A percentile compares a stretch with the other conserved stretches of the same genome.
These are phyloP conservation scores for Myodes glareolus DNA, from an alignment of 2,113 vertebrate genomes.

Conservation along the genomic window DNA sequence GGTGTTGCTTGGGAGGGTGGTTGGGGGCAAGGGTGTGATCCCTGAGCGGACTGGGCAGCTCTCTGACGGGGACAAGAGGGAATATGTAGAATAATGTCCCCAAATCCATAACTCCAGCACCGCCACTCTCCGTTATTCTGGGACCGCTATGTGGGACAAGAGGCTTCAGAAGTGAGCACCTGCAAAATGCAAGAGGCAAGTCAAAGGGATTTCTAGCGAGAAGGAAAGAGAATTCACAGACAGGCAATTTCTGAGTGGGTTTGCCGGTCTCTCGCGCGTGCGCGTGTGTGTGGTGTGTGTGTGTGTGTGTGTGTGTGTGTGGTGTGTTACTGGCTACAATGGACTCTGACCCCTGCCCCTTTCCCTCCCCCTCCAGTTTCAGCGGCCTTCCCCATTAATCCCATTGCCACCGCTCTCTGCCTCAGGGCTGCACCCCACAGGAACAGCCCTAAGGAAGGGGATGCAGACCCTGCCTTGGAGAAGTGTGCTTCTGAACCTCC, in stretches of 20 bases:
- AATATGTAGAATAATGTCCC: accelerated
- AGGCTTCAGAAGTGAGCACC: neutral
- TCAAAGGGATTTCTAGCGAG: neutral
- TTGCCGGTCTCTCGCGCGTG: neutral
- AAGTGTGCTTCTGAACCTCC: neutral
- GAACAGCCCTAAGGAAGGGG: neutral
- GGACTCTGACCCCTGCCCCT: neutral
- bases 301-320: neutral
- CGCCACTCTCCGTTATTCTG: neutral
- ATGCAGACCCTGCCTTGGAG: neutral
- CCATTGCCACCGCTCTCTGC: neutral
- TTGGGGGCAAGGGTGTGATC: neutral
- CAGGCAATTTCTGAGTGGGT: neutral
- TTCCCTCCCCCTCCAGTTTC: neutral
- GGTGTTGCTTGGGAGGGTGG: neutral
- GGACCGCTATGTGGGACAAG: neutral
- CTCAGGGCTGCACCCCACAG: neutral
- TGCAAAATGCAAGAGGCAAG: neutral
- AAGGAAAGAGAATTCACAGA: neutral
- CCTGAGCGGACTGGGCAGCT: neutral
- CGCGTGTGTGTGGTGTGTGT: neutral
- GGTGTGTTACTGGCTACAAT: accelerated
- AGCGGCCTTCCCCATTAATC: too few species aligned
- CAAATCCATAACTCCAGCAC: neutral
- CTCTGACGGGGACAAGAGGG: neutral